Evolutionary conservation across 2,888 invertebrate species (phyloP).

Genomic region (Galeruca laticollis): DNA sequence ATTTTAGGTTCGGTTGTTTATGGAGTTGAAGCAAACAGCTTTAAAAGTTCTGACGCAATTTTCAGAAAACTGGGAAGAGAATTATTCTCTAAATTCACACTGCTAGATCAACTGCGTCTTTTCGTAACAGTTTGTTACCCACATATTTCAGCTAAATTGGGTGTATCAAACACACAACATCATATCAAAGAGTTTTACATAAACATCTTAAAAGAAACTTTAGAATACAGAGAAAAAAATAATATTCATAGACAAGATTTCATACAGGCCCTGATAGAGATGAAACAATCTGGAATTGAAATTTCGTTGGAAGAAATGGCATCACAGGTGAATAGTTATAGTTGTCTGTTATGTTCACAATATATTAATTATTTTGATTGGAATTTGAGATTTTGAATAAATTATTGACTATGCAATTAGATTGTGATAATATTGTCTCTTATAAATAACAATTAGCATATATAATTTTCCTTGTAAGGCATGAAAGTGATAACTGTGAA

Average conservation of each 20-base stretch:
- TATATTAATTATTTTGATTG: no score
- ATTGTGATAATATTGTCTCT: no score
- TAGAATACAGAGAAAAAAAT: constrained; percentile 54
- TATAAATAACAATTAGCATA: no score
- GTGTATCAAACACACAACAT: constrained; percentile 39
- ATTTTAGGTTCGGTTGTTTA: constrained; percentile 66
- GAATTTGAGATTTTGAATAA: no score
- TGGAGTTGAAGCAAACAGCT: constrained; percentile 71
- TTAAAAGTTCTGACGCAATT: constrained; percentile 64
- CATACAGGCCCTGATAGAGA: constrained; percentile 52
- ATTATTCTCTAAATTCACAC: constrained; percentile 52
- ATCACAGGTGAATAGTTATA: constrained; percentile 65
- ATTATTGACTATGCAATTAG: no score
- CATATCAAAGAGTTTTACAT: constrained; percentile 57
- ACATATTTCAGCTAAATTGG: constrained; percentile 40
- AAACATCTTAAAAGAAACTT: constrained; percentile 53
- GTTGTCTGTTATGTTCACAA: no score
- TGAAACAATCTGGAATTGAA: constrained; percentile 43
- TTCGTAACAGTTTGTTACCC: constrained; percentile 46
- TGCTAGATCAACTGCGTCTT: constrained; percentile 27
- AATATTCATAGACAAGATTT: constrained; percentile 53
- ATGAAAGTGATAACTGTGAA: no score
- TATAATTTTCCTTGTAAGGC: no score
- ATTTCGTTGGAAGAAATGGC: constrained; percentile 56
- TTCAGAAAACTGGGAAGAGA: constrained; percentile 60